Percentiles rank a stretch among this genome's conserved stretches.
Conservation (phyloP, 2,888 invertebrate species). For the Bombylius discolor region DNA sequence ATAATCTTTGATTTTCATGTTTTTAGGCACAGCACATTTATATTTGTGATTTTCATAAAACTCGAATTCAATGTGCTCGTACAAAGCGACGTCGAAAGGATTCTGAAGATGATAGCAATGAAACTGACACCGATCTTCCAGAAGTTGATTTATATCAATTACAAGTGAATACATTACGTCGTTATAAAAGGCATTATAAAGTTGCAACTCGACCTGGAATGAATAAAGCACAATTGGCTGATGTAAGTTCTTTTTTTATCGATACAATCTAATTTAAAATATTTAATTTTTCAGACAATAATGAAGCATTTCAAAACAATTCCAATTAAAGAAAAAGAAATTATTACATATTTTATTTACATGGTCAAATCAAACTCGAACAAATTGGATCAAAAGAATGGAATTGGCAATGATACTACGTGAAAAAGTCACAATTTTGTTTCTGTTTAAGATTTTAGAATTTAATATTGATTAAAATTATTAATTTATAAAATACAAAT, state of each 20-base stretch:
- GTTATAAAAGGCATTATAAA: conserved; percentile 90
- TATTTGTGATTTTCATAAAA: conserved; percentile 93
- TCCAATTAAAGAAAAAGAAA: conserved; percentile 89
- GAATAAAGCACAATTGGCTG: conserved; percentile 90
- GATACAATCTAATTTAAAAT: background rate
- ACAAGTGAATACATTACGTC: conserved; percentile 83
- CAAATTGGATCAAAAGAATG: conserved; percentile 35
- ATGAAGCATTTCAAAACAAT: conserved; percentile 93
- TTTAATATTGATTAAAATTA: no score
- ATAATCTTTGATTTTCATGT: background rate
- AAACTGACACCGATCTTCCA: conserved; percentile 80
- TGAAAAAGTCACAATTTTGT: conserved; percentile 2
- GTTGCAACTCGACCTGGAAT: conserved; percentile 80
- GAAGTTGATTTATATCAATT: conserved; percentile 89
- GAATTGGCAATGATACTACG: conserved; percentile 30
- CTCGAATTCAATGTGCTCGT: conserved; percentile 89
- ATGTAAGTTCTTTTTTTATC: conserved; percentile 48
- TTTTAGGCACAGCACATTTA: conserved; percentile 82
- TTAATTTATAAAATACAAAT: no score
- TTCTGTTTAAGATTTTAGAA: no score
- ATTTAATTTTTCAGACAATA: conserved; percentile 50
- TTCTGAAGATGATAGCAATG: conserved; percentile 88
- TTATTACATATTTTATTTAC: conserved; percentile 87
- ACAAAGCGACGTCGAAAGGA: conserved; percentile 84
- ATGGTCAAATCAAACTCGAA: conserved; percentile 77